phyloP scores from a whole-genome alignment of 2,797 vertebrate species.

The Oophaga sylvatica region DNA sequence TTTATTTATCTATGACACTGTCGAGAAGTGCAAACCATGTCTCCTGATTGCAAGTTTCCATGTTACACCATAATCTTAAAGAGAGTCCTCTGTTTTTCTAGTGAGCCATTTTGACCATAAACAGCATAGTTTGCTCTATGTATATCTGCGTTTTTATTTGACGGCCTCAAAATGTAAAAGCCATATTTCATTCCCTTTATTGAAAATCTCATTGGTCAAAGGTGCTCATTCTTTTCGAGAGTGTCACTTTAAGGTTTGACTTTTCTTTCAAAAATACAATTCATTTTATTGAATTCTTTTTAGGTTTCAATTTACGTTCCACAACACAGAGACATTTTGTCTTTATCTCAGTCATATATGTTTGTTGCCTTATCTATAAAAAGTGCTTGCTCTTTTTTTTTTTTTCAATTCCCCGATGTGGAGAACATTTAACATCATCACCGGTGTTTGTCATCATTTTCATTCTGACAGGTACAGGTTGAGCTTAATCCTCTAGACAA shows the following conservation, averaged over 20 bases:
- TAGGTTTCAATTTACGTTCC: not conserved
- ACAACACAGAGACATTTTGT: constrained; percentile 3
- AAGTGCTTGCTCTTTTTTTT: constrained; percentile 36
- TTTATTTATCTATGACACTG: too few relatives aligned
- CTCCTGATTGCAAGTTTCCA: too few relatives aligned
- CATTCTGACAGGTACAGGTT: constrained; percentile 60
- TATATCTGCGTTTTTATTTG: too few relatives aligned
- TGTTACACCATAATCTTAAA: too few relatives aligned
- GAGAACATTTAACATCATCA: constrained; percentile 59
- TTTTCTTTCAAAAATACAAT: not conserved
- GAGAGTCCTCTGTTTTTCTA: too few relatives aligned
- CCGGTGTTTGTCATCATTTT: constrained; percentile 61
- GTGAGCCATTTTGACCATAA: too few relatives aligned
- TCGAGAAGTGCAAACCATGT: too few relatives aligned
- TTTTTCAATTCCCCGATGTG: constrained; percentile 35
- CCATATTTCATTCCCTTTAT: not conserved
- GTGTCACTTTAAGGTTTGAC: not conserved
- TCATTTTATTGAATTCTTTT: not conserved
- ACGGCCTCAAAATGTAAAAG: too few relatives aligned
- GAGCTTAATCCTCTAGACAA: constrained; percentile 61
- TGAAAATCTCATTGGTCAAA: not conserved
- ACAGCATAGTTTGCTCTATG: too few relatives aligned
- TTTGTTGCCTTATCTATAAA: constrained; percentile 38
- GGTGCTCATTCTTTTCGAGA: not conserved
- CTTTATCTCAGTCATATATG: constrained; percentile 27